Evolutionary conservation across 2,113 vertebrate species (phyloP), one percentile per base, ranked within the genome.

Genomic region (Turdus rufiventris): DNA sequence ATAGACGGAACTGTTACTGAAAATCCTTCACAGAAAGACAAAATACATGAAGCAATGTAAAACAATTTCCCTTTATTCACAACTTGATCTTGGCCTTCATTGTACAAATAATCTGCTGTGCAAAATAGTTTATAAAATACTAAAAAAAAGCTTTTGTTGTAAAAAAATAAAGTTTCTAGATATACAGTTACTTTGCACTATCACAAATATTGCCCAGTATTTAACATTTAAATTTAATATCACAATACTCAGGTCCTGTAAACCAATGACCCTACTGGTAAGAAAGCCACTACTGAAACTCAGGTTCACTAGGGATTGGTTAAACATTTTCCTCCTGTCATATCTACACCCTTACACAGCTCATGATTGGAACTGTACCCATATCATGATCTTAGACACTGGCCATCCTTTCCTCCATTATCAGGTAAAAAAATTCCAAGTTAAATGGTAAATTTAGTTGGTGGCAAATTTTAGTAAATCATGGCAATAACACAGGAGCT

Each of bases 41-140:
- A 77, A 93, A 85, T 29, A 66, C 33, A 51, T 13, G 1, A 2
- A 91, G 63, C 45, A 88, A n/a, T 3, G 21, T 77, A 89, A 97
- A 92, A 33, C 71, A 94, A 85, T 36, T 74, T 95, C 78, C 81
- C 60, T 97, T 98, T 97, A 98, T 96, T 98, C 15, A 2, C 21
- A 42, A 88, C 54, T 72, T 57, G 34, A 67, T 65, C 82, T 84
- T 51, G 50, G 42, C 81, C 70, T 96, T 88, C 74, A 92, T 48
- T 89, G 92, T 95, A 96, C 96, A 97, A 97, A 97, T 96, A 97
- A 93, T 96, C 85, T 84, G 88, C 85, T 94, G 85, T 96, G 93
- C 92, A 97, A 97, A 98, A 98, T 95, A 96, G 71, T 91, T 96
- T 97, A 97, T 63, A 97, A 97, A 96, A 96, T 79, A 74, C 85